phyloP scores from a whole-genome alignment of 2,797 vertebrate species.

The Myotis myotis region DNA sequence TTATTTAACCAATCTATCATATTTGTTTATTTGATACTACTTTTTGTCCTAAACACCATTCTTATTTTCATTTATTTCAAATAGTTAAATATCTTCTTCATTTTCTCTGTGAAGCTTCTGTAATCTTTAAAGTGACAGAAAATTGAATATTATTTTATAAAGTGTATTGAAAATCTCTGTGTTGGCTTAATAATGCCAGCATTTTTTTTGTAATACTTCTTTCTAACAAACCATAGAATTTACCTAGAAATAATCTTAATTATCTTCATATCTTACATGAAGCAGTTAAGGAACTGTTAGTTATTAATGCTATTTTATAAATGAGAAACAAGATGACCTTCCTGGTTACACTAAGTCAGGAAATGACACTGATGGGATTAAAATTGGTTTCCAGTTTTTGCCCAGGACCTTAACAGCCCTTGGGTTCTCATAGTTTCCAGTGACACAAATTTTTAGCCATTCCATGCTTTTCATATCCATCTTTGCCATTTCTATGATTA shows the following conservation, averaged over 20 bases:
- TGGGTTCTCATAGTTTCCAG: not conserved
- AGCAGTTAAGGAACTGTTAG: not conserved
- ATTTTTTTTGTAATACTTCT: slow-evolving; percentile 49
- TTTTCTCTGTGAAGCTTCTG: not conserved
- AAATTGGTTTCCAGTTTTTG: not conserved
- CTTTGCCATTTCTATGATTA: not conserved
- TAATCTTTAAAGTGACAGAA: slow-evolving; percentile 11
- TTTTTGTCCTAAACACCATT: not conserved
- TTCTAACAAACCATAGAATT: slow-evolving; percentile 31
- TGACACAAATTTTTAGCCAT: not conserved
- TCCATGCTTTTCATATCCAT: not conserved
- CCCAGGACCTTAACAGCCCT: not conserved
- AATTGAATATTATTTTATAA: not conserved
- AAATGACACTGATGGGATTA: not conserved
- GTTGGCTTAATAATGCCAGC: slow-evolving; percentile 22
- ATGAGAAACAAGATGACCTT: not conserved
- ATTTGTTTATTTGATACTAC: not conserved
- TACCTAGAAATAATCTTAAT: slow-evolving; percentile 25
- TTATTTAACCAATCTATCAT: not conserved
- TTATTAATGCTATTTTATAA: slow-evolving; percentile 38
- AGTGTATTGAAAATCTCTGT: not conserved
- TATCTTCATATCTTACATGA: slow-evolving; percentile 1
- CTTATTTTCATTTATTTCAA: slow-evolving; percentile 4
- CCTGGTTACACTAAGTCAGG: not conserved
- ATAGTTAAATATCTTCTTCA: not conserved